These are phyloP conservation scores for Lepidostoma basale DNA, from an alignment of 1,140 invertebrate genomes.

Conservation along the genomic window DNA sequence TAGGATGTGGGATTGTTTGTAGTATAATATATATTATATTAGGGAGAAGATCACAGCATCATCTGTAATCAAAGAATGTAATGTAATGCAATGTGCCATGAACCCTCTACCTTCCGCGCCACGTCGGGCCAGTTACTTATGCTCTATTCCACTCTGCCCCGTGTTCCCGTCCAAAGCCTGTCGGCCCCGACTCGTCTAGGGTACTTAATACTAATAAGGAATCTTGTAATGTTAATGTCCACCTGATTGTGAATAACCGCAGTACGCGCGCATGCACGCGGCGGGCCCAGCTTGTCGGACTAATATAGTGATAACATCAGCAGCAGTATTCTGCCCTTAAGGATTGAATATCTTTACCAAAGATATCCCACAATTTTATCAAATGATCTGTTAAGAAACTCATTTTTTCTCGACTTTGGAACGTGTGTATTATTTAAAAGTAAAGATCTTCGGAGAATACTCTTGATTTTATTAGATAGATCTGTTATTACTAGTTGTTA, in stretches of 20 bases:
- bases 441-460: conserved; percentile 33
- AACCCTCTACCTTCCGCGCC: conserved; percentile 26
- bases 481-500: conserved; percentile 32
- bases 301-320: too few species aligned
- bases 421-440: neutral
- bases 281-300: too few species aligned
- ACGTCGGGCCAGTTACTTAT: conserved; percentile 44
- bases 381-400: conserved; percentile 21
- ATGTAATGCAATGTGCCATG: conserved; percentile 45
- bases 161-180: conserved; percentile 41
- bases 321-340: too few species aligned
- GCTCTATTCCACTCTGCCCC: conserved; percentile 25
- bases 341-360: conserved; percentile 21
- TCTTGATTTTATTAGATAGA: conserved; percentile 44
- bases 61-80: too few species aligned
- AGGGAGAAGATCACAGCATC: conserved; percentile 37
- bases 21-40: too few species aligned
- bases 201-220: conserved; percentile 41
- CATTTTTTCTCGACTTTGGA: neutral
- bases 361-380: conserved; percentile 10
- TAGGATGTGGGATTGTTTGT: conserved; percentile 26
- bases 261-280: too few species aligned
- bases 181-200: conserved; percentile 31
- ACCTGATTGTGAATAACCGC: too few species aligned
- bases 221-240: neutral